Evolutionary conservation across 2,888 invertebrate species (phyloP).

Genomic region (Ypsolopha sequella): DNA sequence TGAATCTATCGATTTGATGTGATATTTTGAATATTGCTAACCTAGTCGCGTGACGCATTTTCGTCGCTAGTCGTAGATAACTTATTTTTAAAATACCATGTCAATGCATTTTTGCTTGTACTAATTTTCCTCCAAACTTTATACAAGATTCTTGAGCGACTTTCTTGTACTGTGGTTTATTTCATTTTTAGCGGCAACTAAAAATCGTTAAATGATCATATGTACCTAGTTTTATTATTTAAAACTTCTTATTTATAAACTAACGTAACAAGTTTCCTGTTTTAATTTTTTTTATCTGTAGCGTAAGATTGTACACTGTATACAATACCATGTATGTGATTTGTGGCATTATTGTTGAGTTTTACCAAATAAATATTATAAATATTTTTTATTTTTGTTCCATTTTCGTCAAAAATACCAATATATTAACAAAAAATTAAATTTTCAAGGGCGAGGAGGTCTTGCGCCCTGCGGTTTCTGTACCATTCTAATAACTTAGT

Average conservation of each 20-base stretch:
- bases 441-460: too few species aligned
- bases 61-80: conserved; percentile 31
- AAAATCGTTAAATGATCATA: conserved; percentile 36
- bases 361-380: conserved; percentile 58
- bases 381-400: conserved; percentile 18
- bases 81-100: conserved; percentile 19
- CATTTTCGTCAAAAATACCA: too few species aligned
- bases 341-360: conserved; percentile 64
- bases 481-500: too few species aligned
- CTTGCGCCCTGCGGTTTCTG: too few species aligned
- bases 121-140: conserved; percentile 9
- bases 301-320: conserved; percentile 16
- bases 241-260: not conserved
- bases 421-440: too few species aligned
- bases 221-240: conserved; percentile 22
- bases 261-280: not conserved
- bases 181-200: conserved; percentile 28
- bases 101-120: conserved; percentile 40
- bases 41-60: conserved; percentile 38
- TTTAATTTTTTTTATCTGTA: not conserved
- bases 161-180: conserved; percentile 37
- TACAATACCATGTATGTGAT: conserved; percentile 27
- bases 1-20: conserved; percentile 21
- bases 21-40: conserved; percentile 34
- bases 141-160: not conserved